phyloP scores from a whole-genome alignment of 1,140 invertebrate genomes.

The Drosophila tristis region DNA sequence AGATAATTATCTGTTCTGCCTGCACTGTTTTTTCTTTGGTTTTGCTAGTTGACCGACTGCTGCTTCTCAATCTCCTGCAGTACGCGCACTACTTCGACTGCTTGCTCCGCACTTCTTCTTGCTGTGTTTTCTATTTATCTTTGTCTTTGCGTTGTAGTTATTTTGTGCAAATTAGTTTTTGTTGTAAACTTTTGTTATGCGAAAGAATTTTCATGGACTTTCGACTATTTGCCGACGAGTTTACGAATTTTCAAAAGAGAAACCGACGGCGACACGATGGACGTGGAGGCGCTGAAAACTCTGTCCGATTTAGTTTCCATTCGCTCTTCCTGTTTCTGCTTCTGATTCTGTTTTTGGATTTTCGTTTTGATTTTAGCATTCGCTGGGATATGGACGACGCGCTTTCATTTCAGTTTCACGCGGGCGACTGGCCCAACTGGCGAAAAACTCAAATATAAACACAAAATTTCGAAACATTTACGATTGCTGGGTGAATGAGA shows the following conservation, averaged over 20 bases:
- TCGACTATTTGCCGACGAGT: conserved; percentile 11
- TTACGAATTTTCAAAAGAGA: conserved; percentile 1
- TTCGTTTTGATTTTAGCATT: conserved; percentile 53
- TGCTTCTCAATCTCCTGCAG: not conserved
- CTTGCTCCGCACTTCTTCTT: not conserved
- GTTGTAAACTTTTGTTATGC: conserved; percentile 19
- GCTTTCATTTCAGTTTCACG: conserved; percentile 81
- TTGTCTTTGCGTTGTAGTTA: conserved; percentile 1
- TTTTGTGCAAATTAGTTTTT: conserved; percentile 22
- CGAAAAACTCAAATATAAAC: conserved; percentile 78
- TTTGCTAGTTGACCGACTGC: too few relatives aligned
- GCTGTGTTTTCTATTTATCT: conserved; percentile 1
- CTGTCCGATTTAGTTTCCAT: conserved; percentile 21
- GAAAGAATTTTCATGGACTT: conserved; percentile 21
- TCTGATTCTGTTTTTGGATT: conserved; percentile 14
- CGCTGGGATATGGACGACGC: conserved; percentile 47
- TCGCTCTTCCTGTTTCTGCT: conserved; percentile 8
- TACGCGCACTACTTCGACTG: too few relatives aligned
- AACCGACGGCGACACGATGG: too few relatives aligned
- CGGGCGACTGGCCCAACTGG: conserved; percentile 67
- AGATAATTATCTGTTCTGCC: conserved; percentile 7
- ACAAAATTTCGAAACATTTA: conserved; percentile 75
- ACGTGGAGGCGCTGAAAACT: conserved; percentile 7
- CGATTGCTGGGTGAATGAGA: conserved; percentile 22
- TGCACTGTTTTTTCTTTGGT: not conserved